A percentile compares a stretch with the other conserved stretches of the same genome.
Conservation (phyloP, 2,888 invertebrate species). For the Pterostichus niger region DNA sequence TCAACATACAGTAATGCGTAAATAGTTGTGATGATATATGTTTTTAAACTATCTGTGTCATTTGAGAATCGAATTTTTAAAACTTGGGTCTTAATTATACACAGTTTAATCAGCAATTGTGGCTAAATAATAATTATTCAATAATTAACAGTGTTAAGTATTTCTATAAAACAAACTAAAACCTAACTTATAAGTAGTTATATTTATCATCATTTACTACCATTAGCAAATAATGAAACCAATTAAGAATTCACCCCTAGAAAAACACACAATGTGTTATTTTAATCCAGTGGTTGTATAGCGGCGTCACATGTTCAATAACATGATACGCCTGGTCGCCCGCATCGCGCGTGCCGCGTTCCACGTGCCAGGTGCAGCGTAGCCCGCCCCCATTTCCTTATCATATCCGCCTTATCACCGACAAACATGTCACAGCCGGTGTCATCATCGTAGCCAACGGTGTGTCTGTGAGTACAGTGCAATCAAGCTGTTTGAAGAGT, state of each 20-base stretch:
- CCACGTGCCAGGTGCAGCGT: constrained; percentile 3
- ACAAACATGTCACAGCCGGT: neutral
- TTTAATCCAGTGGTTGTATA: neutral
- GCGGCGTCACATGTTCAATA: neutral
- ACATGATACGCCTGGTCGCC: neutral
- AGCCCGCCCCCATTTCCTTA: neutral
- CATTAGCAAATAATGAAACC: neutral
- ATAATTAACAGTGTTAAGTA: too few relatives aligned
- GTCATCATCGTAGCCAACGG: neutral
- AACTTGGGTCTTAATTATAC: too few relatives aligned
- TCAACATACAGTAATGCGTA: too few relatives aligned
- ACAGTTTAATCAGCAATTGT: too few relatives aligned
- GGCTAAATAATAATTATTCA: too few relatives aligned
- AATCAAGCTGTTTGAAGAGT: neutral
- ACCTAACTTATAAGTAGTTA: too few relatives aligned
- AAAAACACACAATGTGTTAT: neutral
- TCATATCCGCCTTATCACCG: constrained; percentile 6
- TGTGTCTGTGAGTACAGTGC: neutral
- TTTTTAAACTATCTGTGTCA: too few relatives aligned
- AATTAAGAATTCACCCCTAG: neutral
- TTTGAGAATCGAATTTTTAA: too few relatives aligned
- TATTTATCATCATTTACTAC: neutral
- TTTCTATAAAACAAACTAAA: too few relatives aligned
- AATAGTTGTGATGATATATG: too few relatives aligned
- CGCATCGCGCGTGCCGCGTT: constrained; percentile 1